Evolutionary conservation across 2,888 invertebrate genomes (phyloP), one percentile per base, ranked within the genome.

Genomic region (Pachycephus smyrnensis): DNA sequence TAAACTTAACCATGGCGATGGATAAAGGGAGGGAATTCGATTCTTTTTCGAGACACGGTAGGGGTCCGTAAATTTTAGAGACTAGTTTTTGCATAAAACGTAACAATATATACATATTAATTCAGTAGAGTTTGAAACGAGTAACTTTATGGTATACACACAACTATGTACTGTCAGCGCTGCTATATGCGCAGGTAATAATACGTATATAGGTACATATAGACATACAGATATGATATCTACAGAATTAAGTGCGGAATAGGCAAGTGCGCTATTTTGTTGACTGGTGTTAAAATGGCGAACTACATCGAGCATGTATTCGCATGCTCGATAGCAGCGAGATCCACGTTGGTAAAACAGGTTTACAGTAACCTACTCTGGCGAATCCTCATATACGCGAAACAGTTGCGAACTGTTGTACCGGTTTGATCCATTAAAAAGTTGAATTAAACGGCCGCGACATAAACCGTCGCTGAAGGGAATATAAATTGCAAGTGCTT

Each of bases 311-410:
- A 32, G 71, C 31, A 71, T 3, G 31, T 32, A 15, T 33, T 23
- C 71, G 3, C 31, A 12, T 71, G 71, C 32, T 71, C 71, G 71
- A 71, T 12, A 32, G 12, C 71, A 71, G 31, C 71, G 32, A 71
- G 71, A 31, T 31, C 71, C 31, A 15, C 31, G 71, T 71, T 71
- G 71, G 71, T 71, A 71, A 71, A 71, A 33, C 71, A 71, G 71
- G 12, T 31, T 71, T 33, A 33, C 71, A 71, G 31, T 33, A 33
- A 31, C 71, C 71, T 31, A 71, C 71, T 31, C 31, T 71, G 71
- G 15, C 71, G 71, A 33, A 33, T 71, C 31, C 71, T 15, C 71
- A 33, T 33, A 33, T 71, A 71, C 71, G 71, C 32, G 71, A 31
- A 33, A 33, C 31, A 33, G 71, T 15, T 12, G 71, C 71, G 15